A percentile compares a stretch with the other conserved stretches of the same genome.
These are phyloP conservation scores for Pegoplata infirma DNA, from an alignment of 2,888 invertebrate species.

Conservation along the genomic window DNA sequence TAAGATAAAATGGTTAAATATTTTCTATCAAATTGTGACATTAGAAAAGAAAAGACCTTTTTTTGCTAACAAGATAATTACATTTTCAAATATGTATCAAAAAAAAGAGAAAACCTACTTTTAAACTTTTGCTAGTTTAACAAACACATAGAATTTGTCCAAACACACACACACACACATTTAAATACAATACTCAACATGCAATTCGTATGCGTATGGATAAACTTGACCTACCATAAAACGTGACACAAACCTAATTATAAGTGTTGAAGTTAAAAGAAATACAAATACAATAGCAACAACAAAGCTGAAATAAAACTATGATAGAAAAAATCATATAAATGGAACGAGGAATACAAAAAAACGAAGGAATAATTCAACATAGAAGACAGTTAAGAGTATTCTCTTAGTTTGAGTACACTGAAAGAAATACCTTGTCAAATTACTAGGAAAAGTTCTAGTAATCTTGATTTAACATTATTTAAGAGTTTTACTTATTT, in stretches of 20 bases:
- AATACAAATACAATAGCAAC: constrained; percentile 22
- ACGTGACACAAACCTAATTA: constrained; percentile 62
- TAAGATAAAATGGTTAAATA: not conserved
- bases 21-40: constrained; percentile 4
- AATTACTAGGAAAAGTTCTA: no score
- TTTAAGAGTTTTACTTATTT: no score
- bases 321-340: constrained; percentile 10
- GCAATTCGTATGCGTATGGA: constrained; percentile 50
- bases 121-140: constrained; percentile 16
- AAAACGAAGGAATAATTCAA: not conserved
- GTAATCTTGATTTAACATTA: no score
- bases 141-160: not conserved
- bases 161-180: not conserved
- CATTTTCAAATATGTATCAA: constrained; percentile 29
- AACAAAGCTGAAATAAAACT: no score
- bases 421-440: no score
- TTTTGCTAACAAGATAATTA: constrained; percentile 37
- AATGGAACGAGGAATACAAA: not conserved
- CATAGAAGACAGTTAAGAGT: not conserved
- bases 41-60: constrained; percentile 14
- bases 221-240: constrained; percentile 63
- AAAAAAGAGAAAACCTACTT: constrained; percentile 32
- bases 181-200: not conserved
- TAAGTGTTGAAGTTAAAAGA: constrained; percentile 46
- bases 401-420: constrained; percentile 42